Evolutionary conservation across 1,140 invertebrate genomes (phyloP).

Genomic region (Hylaeus anthracinus): DNA sequence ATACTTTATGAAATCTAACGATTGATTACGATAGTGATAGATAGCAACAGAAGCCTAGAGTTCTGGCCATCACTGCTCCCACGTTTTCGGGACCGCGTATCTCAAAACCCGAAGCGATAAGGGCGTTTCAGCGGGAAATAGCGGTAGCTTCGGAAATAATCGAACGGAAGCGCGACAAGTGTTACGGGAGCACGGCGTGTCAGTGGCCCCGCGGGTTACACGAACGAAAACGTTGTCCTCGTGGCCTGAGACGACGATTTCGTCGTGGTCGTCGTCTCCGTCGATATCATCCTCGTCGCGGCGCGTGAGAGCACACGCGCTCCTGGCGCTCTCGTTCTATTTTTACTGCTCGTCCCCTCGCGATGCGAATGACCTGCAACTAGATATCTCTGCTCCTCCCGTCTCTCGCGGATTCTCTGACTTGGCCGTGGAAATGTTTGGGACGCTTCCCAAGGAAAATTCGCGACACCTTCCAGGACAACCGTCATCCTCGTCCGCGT

Average conservation of each 20-base stretch:
- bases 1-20: too few relatives aligned
- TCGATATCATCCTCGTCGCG: slow-evolving; percentile 42
- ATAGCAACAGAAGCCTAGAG: too few relatives aligned
- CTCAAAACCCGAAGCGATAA: too few relatives aligned
- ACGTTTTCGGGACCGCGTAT: too few relatives aligned
- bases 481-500: too few relatives aligned
- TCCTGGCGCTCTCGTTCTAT: slow-evolving; percentile 78
- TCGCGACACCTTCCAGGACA: background rate
- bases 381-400: slow-evolving; percentile 71
- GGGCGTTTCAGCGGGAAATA: too few relatives aligned
- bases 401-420: slow-evolving; percentile 53
- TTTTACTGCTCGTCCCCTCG: slow-evolving; percentile 78
- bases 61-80: too few relatives aligned
- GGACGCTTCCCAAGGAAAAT: slow-evolving; percentile 23
- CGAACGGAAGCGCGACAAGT: too few relatives aligned
- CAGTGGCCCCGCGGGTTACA: background rate
- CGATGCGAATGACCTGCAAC: slow-evolving; percentile 80
- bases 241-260: slow-evolving; percentile 4
- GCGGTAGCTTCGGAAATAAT: too few relatives aligned
- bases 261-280: slow-evolving; percentile 18
- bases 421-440: slow-evolving; percentile 53
- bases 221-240: background rate
- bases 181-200: background rate
- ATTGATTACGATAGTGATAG: too few relatives aligned
- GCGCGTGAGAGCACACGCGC: slow-evolving; percentile 71